A percentile compares a stretch with the other conserved stretches of the same genome.
phyloP scores from a whole-genome alignment of 2,113 vertebrate species.

The Kobus ellipsiprymnus region DNA sequence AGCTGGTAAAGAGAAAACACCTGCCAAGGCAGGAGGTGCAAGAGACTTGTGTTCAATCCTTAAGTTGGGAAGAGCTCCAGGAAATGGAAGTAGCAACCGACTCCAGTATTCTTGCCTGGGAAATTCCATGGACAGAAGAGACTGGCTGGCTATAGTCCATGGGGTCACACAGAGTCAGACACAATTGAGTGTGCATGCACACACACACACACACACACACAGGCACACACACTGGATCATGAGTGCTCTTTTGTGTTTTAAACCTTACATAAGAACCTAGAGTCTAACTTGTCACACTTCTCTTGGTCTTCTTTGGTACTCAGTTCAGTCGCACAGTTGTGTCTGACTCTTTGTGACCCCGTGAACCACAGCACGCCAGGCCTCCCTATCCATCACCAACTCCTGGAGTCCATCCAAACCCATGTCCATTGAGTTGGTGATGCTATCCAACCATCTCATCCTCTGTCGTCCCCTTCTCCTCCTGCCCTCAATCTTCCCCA shows the following conservation, averaged over 20 bases:
- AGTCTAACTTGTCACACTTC: neutral
- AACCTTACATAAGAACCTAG: neutral
- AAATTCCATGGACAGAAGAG: neutral
- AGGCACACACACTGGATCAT: neutral
- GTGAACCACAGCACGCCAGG: too few relatives aligned
- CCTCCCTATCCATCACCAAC: too few relatives aligned
- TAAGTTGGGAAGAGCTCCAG: neutral
- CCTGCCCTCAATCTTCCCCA: neutral
- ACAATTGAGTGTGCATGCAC: neutral
- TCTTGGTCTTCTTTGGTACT: neutral
- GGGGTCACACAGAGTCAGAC: neutral
- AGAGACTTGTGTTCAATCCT: neutral
- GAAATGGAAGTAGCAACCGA: neutral
- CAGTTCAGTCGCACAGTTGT: too few relatives aligned
- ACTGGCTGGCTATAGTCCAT: neutral
- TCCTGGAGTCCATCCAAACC: accelerated
- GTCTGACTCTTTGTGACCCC: accelerated
- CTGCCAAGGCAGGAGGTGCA: neutral
- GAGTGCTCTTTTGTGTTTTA: neutral
- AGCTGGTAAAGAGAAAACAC: neutral
- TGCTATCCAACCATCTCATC: too few relatives aligned
- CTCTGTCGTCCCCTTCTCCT: too few relatives aligned
- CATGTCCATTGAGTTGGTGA: too few relatives aligned
- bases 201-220: neutral
- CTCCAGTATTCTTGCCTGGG: neutral